phyloP scores from a whole-genome alignment of 2,888 invertebrate genomes.

The Trachelus stipa region DNA sequence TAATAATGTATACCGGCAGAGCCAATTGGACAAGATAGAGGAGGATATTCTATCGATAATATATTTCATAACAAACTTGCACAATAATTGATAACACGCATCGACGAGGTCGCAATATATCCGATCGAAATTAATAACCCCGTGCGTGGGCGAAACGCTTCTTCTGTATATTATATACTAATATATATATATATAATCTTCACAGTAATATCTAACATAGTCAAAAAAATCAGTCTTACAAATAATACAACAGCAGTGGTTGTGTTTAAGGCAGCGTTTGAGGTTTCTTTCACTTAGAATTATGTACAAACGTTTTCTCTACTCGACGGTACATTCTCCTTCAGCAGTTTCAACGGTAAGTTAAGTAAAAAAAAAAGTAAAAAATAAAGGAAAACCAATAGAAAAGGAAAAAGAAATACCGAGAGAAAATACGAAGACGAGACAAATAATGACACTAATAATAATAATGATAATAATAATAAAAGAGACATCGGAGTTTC shows the following conservation, averaged over 20 bases:
- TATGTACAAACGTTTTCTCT: slow-evolving; percentile 32
- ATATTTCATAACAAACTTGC: slow-evolving; percentile 52
- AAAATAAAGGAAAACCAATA: no score
- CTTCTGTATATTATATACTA: slow-evolving; percentile 16
- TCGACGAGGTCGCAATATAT: slow-evolving; percentile 31
- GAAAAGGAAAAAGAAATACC: no score
- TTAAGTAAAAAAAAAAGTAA: no score
- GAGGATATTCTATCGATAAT: slow-evolving; percentile 30
- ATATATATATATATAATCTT: slow-evolving; percentile 28
- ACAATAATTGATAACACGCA: slow-evolving; percentile 43
- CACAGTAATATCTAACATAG: slow-evolving; percentile 29
- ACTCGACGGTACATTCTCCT: no score
- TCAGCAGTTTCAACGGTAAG: no score
- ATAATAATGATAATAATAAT: no score
- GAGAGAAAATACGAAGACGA: no score
- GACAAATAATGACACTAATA: no score
- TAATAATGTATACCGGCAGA: background rate
- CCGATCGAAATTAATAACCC: slow-evolving; percentile 14
- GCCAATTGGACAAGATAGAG: slow-evolving; percentile 13
- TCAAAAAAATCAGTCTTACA: slow-evolving; percentile 57
- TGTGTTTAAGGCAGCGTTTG: slow-evolving; percentile 39
- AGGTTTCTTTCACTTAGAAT: slow-evolving; percentile 26
- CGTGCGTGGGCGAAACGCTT: slow-evolving; percentile 16
- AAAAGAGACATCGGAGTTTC: no score
- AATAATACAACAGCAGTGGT: slow-evolving; percentile 54